phyloP scores from a whole-genome alignment of 2,797 vertebrate species.

The Chelon labrosus region DNA sequence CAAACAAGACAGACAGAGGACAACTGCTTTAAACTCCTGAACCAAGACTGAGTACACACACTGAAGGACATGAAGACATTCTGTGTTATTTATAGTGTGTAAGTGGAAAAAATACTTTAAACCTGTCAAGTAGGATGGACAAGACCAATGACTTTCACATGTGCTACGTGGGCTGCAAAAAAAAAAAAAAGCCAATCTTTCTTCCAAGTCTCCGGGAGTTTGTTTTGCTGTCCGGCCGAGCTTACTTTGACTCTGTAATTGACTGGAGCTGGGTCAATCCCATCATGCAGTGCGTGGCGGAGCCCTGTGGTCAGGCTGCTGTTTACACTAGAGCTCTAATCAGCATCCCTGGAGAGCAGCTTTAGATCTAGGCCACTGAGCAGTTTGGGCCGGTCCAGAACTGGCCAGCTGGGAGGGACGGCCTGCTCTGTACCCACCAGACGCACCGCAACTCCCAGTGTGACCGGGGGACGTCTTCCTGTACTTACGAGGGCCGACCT shows the following conservation, averaged over 20 bases:
- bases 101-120: conserved; percentile 24
- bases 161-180: conserved; percentile 38
- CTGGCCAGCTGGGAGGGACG: conserved; percentile 49
- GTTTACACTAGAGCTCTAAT: conserved; percentile 87
- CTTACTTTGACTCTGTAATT: conserved; percentile 75
- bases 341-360: conserved; percentile 81
- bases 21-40: neutral
- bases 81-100: conserved; percentile 6
- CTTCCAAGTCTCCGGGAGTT: conserved; percentile 56
- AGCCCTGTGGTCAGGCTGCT: conserved; percentile 81
- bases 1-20: neutral
- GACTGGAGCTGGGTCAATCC: conserved; percentile 79
- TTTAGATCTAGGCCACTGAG: conserved; percentile 79
- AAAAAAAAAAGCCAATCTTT: conserved; percentile 39
- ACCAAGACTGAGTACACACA: neutral
- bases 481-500: neutral
- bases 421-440: conserved; percentile 41
- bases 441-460: conserved; percentile 21
- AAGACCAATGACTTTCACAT: conserved; percentile 39
- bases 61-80: neutral
- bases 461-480: conserved; percentile 13
- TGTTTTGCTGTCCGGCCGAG: conserved; percentile 72
- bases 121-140: conserved; percentile 25
- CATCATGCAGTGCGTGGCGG: conserved; percentile 79
- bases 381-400: conserved; percentile 66